A percentile compares a stretch with the other conserved stretches of the same genome.
These are phyloP conservation scores for Chelonia mydas DNA, from an alignment of 2,797 vertebrate genomes.

Conservation along the genomic window DNA sequence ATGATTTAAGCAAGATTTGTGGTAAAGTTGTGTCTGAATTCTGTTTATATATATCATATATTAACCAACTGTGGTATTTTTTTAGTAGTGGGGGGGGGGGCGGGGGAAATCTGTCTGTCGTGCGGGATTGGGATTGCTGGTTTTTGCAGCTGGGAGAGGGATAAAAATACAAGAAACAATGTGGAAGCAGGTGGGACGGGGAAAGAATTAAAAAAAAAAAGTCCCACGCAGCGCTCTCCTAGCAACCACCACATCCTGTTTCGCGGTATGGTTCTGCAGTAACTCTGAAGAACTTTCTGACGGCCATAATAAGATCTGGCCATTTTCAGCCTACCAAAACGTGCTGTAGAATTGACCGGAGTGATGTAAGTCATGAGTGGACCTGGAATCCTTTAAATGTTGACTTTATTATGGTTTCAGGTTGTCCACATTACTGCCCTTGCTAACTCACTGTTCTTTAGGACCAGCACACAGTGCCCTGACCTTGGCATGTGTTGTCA, in stretches of 20 bases:
- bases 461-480: neutral
- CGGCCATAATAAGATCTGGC: conserved; percentile 22
- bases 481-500: neutral
- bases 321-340: conserved; percentile 33
- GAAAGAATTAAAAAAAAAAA: neutral
- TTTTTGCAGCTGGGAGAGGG: neutral
- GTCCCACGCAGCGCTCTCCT: neutral
- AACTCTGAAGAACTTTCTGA: conserved; percentile 19
- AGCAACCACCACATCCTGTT: conserved; percentile 7
- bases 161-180: neutral
- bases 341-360: neutral
- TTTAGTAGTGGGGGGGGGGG: neutral
- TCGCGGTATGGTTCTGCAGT: conserved; percentile 51
- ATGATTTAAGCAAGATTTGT: neutral
- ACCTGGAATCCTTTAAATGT: neutral
- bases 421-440: neutral
- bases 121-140: neutral
- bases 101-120: neutral
- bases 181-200: neutral
- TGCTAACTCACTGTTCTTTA: neutral
- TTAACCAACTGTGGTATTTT: neutral
- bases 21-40: neutral
- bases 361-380: neutral
- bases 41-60: neutral
- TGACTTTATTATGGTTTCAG: neutral